phyloP scores from a whole-genome alignment of 2,888 invertebrate species.

The Hypolimnas misippus region DNA sequence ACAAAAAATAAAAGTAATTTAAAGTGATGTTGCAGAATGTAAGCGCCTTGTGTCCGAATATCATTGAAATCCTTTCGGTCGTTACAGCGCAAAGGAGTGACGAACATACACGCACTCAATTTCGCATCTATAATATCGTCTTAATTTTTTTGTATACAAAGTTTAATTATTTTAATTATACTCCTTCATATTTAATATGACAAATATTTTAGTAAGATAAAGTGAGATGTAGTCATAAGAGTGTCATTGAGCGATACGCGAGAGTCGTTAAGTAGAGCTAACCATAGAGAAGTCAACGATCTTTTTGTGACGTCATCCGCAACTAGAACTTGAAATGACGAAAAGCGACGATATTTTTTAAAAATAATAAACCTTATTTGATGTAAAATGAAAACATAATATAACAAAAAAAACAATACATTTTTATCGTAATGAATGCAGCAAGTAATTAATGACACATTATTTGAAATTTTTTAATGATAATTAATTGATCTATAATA shows the following conservation, averaged over 20 bases:
- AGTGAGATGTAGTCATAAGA: conserved; percentile 25
- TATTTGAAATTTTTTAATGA: too few relatives aligned
- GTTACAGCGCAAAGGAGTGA: background rate
- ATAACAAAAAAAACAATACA: too few relatives aligned
- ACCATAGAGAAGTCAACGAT: conserved; percentile 32
- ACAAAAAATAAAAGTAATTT: background rate
- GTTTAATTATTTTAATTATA: background rate
- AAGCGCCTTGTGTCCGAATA: too few relatives aligned
- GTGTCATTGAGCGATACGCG: conserved; percentile 33
- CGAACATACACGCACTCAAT: too few relatives aligned
- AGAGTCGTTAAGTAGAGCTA: conserved; percentile 33
- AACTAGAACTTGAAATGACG: conserved; percentile 19
- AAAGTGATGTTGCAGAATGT: background rate
- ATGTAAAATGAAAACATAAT: background rate
- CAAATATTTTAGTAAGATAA: conserved; percentile 19
- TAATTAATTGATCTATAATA: background rate
- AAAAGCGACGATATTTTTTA: background rate
- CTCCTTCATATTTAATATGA: background rate
- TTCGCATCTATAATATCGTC: background rate
- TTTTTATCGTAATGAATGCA: too few relatives aligned
- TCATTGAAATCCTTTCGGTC: too few relatives aligned
- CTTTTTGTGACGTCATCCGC: conserved; percentile 30
- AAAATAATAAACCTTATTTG: background rate
- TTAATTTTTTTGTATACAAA: background rate
- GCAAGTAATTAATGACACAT: too few relatives aligned